Evolutionary conservation across 2,113 vertebrate species (phyloP).

Genomic region (Thunnus thynnus): DNA sequence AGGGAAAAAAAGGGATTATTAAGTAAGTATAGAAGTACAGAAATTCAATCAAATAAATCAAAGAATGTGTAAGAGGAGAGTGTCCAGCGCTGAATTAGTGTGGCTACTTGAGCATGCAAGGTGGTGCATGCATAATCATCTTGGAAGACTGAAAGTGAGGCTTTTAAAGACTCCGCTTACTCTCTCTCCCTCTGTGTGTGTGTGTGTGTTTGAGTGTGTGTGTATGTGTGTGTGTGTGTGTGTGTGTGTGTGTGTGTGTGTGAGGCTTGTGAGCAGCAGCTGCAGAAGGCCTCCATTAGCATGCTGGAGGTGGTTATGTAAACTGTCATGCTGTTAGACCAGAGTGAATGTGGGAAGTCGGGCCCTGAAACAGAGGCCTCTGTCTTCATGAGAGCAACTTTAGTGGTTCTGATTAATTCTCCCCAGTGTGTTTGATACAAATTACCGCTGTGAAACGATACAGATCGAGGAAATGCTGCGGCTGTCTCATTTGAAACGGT

Average conservation of each 20-base stretch:
- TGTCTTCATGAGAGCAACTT: conserved; percentile 61
- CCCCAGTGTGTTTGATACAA: conserved; percentile 31
- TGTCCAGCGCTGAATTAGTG: conserved; percentile 52
- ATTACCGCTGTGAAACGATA: conserved; percentile 41
- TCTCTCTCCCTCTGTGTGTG: conserved; percentile 5
- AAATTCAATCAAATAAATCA: conserved; percentile 29
- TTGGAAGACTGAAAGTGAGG: conserved; percentile 66
- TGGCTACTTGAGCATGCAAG: conserved; percentile 55
- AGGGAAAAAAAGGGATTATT: neutral
- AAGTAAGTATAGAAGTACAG: neutral
- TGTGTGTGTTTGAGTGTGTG: conserved; percentile 28
- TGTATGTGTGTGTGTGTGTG: too few relatives aligned
- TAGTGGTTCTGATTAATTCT: conserved; percentile 59
- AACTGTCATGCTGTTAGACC: conserved; percentile 71
- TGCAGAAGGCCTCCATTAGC: conserved; percentile 80
- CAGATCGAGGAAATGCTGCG: conserved; percentile 43
- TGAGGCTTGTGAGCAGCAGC: conserved; percentile 69
- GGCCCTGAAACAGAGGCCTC: conserved; percentile 67
- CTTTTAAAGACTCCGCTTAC: conserved; percentile 64
- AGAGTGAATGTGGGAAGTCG: conserved; percentile 71
- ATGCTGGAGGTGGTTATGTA: conserved; percentile 81
- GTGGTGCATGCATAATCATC: conserved; percentile 78
- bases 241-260: conserved; percentile 45
- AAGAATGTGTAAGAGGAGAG: conserved; percentile 55
- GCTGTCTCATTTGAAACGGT: conserved; percentile 32